These are phyloP conservation scores for Synanthedon vespiformis DNA, from an alignment of 2,888 invertebrate species.

Conservation along the genomic window DNA sequence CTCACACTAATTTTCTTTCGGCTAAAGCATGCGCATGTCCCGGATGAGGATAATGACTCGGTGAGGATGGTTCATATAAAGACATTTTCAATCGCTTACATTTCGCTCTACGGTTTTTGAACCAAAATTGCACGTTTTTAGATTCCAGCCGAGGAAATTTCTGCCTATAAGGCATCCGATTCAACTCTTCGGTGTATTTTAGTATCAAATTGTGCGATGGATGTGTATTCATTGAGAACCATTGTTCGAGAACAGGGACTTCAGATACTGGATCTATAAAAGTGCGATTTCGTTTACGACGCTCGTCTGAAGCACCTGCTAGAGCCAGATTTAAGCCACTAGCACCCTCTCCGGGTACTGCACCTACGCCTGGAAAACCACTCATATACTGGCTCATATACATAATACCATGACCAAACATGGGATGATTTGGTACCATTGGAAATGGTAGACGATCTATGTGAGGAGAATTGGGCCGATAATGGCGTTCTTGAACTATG, in stretches of 20 bases:
- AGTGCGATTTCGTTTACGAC: slow-evolving; percentile 95
- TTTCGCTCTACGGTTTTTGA: slow-evolving; percentile 98
- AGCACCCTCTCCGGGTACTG: slow-evolving; percentile 69
- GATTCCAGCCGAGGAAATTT: slow-evolving; percentile 99
- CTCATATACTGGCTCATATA: slow-evolving; percentile 90
- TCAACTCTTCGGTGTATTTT: slow-evolving; percentile 97
- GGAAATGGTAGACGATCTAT: slow-evolving; percentile 76
- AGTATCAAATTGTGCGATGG: slow-evolving; percentile 98
- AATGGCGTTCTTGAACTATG: slow-evolving; percentile 51
- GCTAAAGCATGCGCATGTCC: slow-evolving; percentile 66
- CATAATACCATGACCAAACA: slow-evolving; percentile 92
- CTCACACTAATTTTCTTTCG: slow-evolving; percentile 60
- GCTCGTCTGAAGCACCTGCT: slow-evolving; percentile 80
- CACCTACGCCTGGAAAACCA: slow-evolving; percentile 63
- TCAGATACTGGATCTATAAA: slow-evolving; percentile 99
- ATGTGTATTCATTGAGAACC: slow-evolving; percentile 98
- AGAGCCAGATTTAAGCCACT: slow-evolving; percentile 74
- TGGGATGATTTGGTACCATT: slow-evolving; percentile 83
- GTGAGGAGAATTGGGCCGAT: slow-evolving; percentile 49
- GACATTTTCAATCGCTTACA: slow-evolving; percentile 96
- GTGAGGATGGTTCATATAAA: slow-evolving; percentile 80
- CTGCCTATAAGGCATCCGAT: slow-evolving; percentile 96
- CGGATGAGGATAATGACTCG: slow-evolving; percentile 72
- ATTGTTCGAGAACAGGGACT: slow-evolving; percentile 92
- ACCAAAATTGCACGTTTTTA: slow-evolving; percentile 99